Base-by-base conservation (phyloP, 2,113 vertebrate species). In the Hyperopisus bebe region DNA sequence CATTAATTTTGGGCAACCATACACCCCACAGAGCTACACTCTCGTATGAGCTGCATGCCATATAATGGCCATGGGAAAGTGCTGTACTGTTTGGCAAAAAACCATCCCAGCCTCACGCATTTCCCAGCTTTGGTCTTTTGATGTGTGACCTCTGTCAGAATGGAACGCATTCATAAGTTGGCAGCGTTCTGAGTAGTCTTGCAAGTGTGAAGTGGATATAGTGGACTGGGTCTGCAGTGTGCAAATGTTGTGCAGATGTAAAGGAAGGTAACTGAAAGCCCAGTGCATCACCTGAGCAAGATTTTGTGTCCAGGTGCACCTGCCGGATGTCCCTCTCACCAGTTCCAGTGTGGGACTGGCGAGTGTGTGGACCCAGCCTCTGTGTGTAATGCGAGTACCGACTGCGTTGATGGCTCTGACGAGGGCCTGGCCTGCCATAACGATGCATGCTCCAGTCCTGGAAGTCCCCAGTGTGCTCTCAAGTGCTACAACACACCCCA, bases 401-500 rank as follows among this genome's bases (percentile, higher is more conserved):
- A 98, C 95, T 99, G 98, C 6, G 21, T 8, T 0, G 96, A 97
- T 0, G 95, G 96, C 39, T 97, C 95, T 0, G 98, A 99, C 0
- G 98, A 99, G 90, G 97, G 94, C 0, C 95, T 94, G 0, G 92
- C 91, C 90, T 99, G 98, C 90, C 90, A 90, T 0, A 70, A 31
- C 1, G 89, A 87, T 0, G 66, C 17, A 3, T 93, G 94, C 13
- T 51, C 94, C 17, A 92, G 93, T 90, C 90, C 48, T 0, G 89
- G 93, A 8, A 0, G 83, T 0, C 66, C 0, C 0, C 90, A 27
- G 17, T 99, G 98, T 19, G 9, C 93, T 1, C 96, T 96, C 1
- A 85, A 91, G 89, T 99, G 98, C 94, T 94, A 95, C 93, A 93
- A 70, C 10, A 96, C 97, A 0, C 97, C 98, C 0, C 90, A 89